Evolutionary conservation across 2,888 invertebrate genomes (phyloP).

Genomic region (Trichopoda pennipes): DNA sequence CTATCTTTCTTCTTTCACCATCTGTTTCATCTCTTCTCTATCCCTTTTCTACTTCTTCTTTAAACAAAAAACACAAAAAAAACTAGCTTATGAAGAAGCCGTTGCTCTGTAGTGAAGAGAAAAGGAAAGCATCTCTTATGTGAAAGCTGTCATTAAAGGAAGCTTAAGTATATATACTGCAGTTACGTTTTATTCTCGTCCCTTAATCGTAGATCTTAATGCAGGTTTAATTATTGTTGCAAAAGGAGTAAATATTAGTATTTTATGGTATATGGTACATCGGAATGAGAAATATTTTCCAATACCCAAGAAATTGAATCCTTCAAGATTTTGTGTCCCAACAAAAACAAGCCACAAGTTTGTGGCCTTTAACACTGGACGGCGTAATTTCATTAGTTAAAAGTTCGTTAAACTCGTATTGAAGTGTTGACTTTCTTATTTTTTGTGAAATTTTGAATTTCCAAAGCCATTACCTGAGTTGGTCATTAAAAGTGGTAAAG

Average conservation of each 20-base stretch:
- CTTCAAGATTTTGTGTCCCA: conserved; percentile 77
- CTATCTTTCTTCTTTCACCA: too few relatives aligned
- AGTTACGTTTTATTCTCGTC: conserved; percentile 82
- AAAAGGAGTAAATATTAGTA: conserved; percentile 78
- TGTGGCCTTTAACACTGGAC: conserved; percentile 79
- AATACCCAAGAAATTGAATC: conserved; percentile 80
- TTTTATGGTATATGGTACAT: conserved; percentile 81
- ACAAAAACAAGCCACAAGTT: conserved; percentile 76
- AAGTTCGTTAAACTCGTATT: conserved; percentile 80
- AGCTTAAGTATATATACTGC: conserved; percentile 83
- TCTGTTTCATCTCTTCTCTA: too few relatives aligned
- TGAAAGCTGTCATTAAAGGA: conserved; percentile 84
- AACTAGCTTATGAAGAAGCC: conserved; percentile 80
- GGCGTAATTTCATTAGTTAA: conserved; percentile 80
- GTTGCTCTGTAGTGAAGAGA: conserved; percentile 77
- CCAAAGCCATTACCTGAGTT: conserved; percentile 75
- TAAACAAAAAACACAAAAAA: too few relatives aligned
- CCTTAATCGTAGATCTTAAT: conserved; percentile 80
- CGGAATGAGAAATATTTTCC: conserved; percentile 81
- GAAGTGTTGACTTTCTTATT: conserved; percentile 76
- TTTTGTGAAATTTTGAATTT: conserved; percentile 77
- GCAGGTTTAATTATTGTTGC: conserved; percentile 80
- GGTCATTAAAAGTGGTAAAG: conserved; percentile 79
- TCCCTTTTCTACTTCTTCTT: too few relatives aligned
- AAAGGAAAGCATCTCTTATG: conserved; percentile 81